These are phyloP conservation scores for Lasius fuliginosus DNA, from an alignment of 2,888 invertebrate genomes.

Conservation along the genomic window DNA sequence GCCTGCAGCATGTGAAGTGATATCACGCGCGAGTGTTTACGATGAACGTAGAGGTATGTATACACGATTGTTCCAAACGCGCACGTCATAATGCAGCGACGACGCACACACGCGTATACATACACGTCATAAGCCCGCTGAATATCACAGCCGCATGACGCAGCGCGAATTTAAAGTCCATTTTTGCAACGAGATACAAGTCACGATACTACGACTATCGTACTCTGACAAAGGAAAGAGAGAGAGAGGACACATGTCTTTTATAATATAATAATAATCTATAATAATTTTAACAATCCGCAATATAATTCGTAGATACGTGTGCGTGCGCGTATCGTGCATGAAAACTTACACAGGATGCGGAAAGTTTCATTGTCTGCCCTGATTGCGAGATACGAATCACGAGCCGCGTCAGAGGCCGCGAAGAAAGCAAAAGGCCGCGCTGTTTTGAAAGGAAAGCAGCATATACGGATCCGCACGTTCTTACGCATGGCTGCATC, in stretches of 20 bases:
- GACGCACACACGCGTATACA: background rate
- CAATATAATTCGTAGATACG: background rate
- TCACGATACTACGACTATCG: background rate
- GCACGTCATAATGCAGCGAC: slow-evolving; percentile 22
- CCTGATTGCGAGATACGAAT: background rate
- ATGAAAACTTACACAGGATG: background rate
- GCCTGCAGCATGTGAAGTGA: background rate
- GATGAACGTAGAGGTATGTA: slow-evolving; percentile 3
- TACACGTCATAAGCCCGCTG: slow-evolving; percentile 26
- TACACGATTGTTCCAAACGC: slow-evolving; percentile 16
- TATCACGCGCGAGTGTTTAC: slow-evolving; percentile 37
- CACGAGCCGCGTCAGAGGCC: background rate
- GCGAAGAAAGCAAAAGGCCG: slow-evolving; percentile 31
- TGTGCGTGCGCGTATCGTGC: background rate
- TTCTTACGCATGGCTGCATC: slow-evolving; percentile 57
- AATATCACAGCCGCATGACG: background rate
- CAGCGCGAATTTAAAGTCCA: background rate
- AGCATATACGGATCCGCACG: slow-evolving; percentile 48
- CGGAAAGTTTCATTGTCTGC: background rate
- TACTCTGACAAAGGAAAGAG: background rate
- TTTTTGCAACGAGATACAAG: background rate
- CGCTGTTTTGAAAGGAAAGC: slow-evolving; percentile 34
- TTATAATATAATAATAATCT: background rate
- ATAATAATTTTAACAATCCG: background rate
- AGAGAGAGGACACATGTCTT: background rate